Percentiles rank a stretch among this genome's conserved stretches.
Evolutionary conservation across 2,113 vertebrate species (phyloP).

Genomic region (Heterotilapia buettikoferi): DNA sequence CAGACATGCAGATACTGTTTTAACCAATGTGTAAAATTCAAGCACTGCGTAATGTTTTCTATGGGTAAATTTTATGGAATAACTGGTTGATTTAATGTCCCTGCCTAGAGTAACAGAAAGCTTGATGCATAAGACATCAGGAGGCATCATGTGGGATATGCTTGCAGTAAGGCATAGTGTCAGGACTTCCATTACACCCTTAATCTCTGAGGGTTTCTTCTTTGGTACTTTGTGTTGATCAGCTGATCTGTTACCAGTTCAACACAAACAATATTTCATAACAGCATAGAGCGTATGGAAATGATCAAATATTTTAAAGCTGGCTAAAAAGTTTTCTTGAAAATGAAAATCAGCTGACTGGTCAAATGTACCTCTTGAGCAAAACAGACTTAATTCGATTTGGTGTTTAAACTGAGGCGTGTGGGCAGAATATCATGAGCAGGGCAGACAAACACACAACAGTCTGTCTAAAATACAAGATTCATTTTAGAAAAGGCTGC

Average conservation of each 20-base stretch:
- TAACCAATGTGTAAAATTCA: background rate
- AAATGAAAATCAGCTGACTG: conserved; percentile 60
- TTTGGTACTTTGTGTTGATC: background rate
- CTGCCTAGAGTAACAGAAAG: background rate
- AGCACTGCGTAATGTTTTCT: background rate
- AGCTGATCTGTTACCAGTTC: background rate
- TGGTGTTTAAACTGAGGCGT: conserved; percentile 46
- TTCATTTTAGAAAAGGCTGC: background rate
- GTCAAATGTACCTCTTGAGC: conserved; percentile 17
- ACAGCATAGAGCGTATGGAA: background rate
- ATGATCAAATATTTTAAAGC: background rate
- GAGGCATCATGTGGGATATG: background rate
- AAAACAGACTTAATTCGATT: conserved; percentile 56
- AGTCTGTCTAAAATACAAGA: background rate
- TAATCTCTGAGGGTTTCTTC: background rate
- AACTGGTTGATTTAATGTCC: background rate
- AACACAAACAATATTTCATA: background rate
- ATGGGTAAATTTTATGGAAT: background rate
- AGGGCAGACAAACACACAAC: background rate
- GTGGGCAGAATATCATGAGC: conserved; percentile 44
- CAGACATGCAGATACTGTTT: background rate
- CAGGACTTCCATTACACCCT: background rate
- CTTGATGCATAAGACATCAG: background rate
- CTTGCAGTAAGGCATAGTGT: background rate
- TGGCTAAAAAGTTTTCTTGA: background rate